Evolutionary conservation across 2,797 vertebrate species (phyloP).

Genomic region (Vultur gryphus): DNA sequence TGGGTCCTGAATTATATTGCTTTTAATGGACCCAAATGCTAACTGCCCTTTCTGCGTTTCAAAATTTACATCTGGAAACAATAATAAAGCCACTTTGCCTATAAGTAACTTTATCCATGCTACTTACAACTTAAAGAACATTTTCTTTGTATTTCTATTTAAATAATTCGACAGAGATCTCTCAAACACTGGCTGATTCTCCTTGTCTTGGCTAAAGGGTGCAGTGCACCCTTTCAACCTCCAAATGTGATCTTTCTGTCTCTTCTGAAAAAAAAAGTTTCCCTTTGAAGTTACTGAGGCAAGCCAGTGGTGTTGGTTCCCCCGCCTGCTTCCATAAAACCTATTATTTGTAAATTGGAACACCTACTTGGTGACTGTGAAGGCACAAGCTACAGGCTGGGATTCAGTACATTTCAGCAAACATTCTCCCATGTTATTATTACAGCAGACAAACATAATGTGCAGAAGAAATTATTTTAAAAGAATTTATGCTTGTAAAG

Average conservation of each 20-base stretch:
- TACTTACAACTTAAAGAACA: conserved; percentile 26
- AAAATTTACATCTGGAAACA: conserved; percentile 52
- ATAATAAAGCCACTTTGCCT: conserved; percentile 20
- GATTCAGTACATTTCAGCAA: conserved; percentile 2
- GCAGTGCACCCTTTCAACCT: not conserved
- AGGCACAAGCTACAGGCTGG: not conserved
- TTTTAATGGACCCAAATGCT: conserved; percentile 2
- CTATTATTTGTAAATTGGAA: not conserved
- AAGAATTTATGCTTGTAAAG: not conserved
- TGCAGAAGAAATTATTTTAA: not conserved
- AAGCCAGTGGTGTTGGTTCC: not conserved
- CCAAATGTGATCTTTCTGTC: not conserved
- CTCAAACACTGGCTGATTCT: not conserved
- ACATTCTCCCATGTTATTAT: not conserved
- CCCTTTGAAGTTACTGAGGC: not conserved
- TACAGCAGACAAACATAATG: not conserved
- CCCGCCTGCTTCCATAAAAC: not conserved
- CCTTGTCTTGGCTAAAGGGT: not conserved
- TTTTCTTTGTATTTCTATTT: conserved; percentile 28
- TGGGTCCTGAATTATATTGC: not conserved
- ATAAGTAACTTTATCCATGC: conserved; percentile 32
- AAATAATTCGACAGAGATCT: conserved; percentile 1
- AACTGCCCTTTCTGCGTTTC: not conserved
- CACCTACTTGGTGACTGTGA: not conserved
- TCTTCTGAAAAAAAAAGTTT: not conserved